phyloP scores from a whole-genome alignment of 2,797 vertebrate species.

The Paramormyrops hopkinsi region DNA sequence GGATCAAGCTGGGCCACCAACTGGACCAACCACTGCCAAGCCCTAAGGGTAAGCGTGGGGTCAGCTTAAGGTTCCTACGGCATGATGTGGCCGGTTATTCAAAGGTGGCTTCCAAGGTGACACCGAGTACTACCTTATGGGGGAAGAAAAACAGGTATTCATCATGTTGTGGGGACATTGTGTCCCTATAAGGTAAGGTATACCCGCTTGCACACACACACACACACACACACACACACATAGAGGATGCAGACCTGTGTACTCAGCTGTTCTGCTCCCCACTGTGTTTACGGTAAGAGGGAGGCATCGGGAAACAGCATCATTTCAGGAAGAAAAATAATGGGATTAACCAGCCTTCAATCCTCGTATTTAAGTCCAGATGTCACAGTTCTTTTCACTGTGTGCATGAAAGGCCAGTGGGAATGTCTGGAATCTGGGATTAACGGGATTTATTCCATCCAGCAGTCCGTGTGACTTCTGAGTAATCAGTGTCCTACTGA shows the following conservation, averaged over 20 bases:
- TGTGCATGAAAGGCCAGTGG: background rate
- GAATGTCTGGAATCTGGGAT: background rate
- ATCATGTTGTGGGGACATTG: too few species aligned
- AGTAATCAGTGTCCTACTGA: background rate
- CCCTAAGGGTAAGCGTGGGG: slow-evolving; percentile 55
- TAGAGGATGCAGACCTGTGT: slow-evolving; percentile 14
- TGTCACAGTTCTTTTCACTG: background rate
- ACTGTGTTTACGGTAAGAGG: background rate
- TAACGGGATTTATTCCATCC: background rate
- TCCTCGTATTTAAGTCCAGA: background rate
- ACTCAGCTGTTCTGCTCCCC: slow-evolving; percentile 19
- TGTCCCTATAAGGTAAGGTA: too few species aligned
- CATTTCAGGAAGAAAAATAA: background rate
- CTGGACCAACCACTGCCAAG: slow-evolving; percentile 56
- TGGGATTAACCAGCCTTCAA: background rate
- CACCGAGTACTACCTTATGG: background rate
- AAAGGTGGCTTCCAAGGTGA: background rate
- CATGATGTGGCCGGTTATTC: background rate
- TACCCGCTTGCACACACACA: too few species aligned
- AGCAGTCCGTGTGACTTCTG: background rate
- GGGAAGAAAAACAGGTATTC: too few species aligned
- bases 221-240: background rate
- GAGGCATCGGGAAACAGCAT: background rate
- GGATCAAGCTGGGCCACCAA: slow-evolving; percentile 49
- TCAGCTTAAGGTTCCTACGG: background rate